phyloP scores from a whole-genome alignment of 2,888 invertebrate species.

The Drymonia ruficornis region DNA sequence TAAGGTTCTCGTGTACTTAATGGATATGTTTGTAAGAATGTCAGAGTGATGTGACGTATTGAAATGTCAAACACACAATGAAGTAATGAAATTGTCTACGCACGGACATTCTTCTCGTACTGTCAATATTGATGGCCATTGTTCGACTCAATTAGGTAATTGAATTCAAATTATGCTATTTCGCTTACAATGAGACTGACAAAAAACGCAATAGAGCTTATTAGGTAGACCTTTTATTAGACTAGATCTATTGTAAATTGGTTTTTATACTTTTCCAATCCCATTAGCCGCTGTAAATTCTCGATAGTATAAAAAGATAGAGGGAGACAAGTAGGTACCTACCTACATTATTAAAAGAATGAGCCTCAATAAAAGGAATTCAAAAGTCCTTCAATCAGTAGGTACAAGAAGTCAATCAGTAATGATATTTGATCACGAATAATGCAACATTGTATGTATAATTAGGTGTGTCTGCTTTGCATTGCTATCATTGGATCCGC shows the following conservation, averaged over 20 bases:
- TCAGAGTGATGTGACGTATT: conserved; percentile 50
- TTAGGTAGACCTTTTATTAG: conserved; percentile 2
- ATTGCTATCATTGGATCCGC: conserved; percentile 18
- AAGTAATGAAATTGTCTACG: conserved; percentile 48
- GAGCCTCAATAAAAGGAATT: conserved; percentile 18
- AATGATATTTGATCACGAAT: conserved; percentile 13
- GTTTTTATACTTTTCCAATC: not conserved
- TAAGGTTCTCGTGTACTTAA: conserved; percentile 19
- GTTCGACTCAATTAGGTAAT: conserved; percentile 46
- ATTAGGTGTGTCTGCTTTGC: conserved; percentile 15
- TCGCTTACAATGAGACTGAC: conserved; percentile 16
- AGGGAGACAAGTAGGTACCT: not conserved
- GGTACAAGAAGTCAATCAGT: not conserved
- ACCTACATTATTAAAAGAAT: too few species aligned
- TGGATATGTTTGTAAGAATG: conserved; percentile 39
- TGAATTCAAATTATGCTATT: conserved; percentile 30
- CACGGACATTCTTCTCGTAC: conserved; percentile 42
- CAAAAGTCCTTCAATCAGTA: conserved; percentile 25
- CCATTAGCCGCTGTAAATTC: not conserved
- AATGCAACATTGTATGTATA: conserved; percentile 12
- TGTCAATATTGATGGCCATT: conserved; percentile 41
- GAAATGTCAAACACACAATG: conserved; percentile 52
- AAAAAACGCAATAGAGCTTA: conserved; percentile 9
- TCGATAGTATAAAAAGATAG: not conserved
- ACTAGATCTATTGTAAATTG: not conserved